phyloP scores from a whole-genome alignment of 2,888 invertebrate genomes.

The Melinaea menophilus region DNA sequence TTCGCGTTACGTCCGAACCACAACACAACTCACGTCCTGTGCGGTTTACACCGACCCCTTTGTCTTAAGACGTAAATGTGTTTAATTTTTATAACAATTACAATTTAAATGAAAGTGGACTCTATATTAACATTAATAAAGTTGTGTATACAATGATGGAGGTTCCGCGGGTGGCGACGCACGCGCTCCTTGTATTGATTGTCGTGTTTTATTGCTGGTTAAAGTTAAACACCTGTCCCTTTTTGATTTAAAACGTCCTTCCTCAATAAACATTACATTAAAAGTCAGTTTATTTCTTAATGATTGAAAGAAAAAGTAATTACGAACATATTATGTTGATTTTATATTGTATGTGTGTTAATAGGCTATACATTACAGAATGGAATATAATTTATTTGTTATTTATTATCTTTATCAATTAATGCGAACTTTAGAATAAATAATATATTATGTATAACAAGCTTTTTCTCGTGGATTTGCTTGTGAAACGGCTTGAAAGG shows the following conservation, averaged over 20 bases:
- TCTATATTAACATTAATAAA: conserved; percentile 8
- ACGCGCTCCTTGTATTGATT: conserved; percentile 51
- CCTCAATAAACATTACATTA: conserved; percentile 24
- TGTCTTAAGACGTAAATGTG: conserved; percentile 27
- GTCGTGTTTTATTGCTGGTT: conserved; percentile 35
- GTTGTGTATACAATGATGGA: conserved; percentile 27
- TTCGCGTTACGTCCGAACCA: conserved; percentile 50
- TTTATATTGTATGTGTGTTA: neutral
- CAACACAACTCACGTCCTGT: conserved; percentile 50
- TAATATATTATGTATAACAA: no score
- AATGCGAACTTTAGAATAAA: no score
- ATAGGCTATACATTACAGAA: neutral
- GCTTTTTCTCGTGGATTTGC: no score
- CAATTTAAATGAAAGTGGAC: conserved; percentile 8
- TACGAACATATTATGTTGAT: neutral
- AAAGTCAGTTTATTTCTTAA: conserved; percentile 11
- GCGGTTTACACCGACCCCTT: conserved; percentile 43
- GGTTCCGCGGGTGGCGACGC: conserved; percentile 56
- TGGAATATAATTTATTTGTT: neutral
- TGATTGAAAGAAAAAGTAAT: conserved; percentile 10
- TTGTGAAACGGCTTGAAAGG: no score
- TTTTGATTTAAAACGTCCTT: conserved; percentile 27
- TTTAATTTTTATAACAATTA: conserved; percentile 24
- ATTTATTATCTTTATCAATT: no score
- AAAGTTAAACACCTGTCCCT: conserved; percentile 31